Base-by-base conservation (phyloP, 2,113 vertebrate species). In the Oncorhynchus kisutch region DNA sequence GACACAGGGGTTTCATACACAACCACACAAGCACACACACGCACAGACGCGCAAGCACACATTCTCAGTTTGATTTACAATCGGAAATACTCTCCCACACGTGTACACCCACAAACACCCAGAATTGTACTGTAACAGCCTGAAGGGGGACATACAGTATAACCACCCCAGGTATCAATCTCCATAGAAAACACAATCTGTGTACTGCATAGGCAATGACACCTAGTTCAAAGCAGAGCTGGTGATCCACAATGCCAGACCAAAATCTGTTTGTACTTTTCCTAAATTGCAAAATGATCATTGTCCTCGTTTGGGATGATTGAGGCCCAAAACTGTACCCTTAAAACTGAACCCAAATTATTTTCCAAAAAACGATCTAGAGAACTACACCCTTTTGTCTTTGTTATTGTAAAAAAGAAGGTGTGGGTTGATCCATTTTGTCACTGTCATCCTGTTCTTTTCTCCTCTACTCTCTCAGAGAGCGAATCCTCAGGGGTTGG, bases 371-470 rank as follows among this genome's bases (percentile, higher is more conserved):
- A 76, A 54, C 16, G 65, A 48, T 73, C 66, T 31, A 29, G 67
- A 78, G 24, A 9, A 39, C 24, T 11, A 67, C 16, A 20, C 4
- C 60, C 31, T 29, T 16, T 60, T 72, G 45, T 73, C 45, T 67
- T 70, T 18, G 6, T 24, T n/a, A 24, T 5, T 25, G 68, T 6
- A 4, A 24, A 25, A 22, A 5, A 78, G 71, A 27, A 75, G 66
- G 80, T 86, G 77, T 66, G 73, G 80, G 75, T 78, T 25, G 18
- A 85, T 88, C 85, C 39, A 76, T 85, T 87, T 78, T 84, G 70
- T 74, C 81, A 74, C 82, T 87, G 83, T 89, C 88, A 83, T 72
- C 72, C 70, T 78, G 84, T 87, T 84, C 82, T 86, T 72, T 80
- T 24, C 75, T 79, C 67, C 78, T 77, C 74, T 78, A 66, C 1